These are phyloP conservation scores for Psittacus erithacus DNA, from an alignment of 2,113 vertebrate genomes.

Conservation along the genomic window DNA sequence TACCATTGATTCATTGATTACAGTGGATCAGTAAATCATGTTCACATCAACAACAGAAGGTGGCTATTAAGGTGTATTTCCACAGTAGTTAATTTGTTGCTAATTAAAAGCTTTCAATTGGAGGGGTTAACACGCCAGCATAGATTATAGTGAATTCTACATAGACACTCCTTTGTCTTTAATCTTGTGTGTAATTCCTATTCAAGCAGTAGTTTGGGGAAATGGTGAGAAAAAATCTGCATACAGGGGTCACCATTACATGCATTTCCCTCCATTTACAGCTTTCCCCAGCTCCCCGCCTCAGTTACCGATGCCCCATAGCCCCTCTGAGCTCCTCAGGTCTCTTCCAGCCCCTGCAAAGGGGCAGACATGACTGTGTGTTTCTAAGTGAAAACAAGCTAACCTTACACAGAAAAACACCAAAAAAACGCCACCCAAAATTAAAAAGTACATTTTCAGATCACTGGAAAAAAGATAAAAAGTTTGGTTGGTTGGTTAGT, in stretches of 20 bases:
- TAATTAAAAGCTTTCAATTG: background rate
- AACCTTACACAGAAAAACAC: background rate
- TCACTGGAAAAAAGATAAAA: background rate
- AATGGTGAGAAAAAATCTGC: background rate
- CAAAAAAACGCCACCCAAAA: background rate
- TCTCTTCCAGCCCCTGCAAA: background rate
- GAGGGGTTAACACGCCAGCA: background rate
- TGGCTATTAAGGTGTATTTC: background rate
- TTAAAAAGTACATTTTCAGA: background rate
- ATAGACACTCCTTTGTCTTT: background rate
- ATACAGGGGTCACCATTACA: background rate
- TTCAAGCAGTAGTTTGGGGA: background rate
- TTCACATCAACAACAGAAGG: background rate
- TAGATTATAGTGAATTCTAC: background rate
- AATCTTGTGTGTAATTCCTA: background rate
- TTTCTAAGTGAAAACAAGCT: background rate
- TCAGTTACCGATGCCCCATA: fast-evolving
- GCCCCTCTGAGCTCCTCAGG: background rate
- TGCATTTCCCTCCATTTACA: background rate
- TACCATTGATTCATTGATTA: background rate
- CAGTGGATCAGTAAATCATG: background rate
- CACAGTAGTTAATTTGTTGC: background rate
- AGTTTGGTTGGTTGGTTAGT: no score
- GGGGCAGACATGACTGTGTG: background rate
- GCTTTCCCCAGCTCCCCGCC: background rate